phyloP scores from a whole-genome alignment of 2,888 invertebrate species.

The Glaucopsyche alexis region DNA sequence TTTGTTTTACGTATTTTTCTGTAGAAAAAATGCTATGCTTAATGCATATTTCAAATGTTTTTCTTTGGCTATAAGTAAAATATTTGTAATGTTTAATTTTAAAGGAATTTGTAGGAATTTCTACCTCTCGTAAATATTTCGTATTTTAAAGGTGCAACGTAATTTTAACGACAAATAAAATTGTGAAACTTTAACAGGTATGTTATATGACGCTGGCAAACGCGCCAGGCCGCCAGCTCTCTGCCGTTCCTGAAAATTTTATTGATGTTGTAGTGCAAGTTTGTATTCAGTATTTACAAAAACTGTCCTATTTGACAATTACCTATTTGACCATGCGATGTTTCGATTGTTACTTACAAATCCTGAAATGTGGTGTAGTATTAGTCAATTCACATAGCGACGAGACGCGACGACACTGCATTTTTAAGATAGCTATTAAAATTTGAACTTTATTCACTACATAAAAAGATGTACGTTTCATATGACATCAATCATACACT shows the following conservation, averaged over 20 bases:
- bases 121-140: not conserved
- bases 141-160: constrained; percentile 1
- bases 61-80: not conserved
- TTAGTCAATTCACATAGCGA: too few species aligned
- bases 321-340: too few species aligned
- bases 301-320: not conserved
- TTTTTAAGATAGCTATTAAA: too few species aligned
- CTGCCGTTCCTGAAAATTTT: not conserved
- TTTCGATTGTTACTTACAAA: too few species aligned
- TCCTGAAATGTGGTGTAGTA: too few species aligned
- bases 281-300: not conserved
- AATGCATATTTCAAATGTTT: not conserved
- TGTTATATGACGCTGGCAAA: not conserved
- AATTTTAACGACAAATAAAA: constrained; percentile 15
- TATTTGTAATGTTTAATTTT: too few species aligned
- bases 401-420: too few species aligned
- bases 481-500: too few species aligned
- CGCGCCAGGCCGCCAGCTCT: not conserved
- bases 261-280: not conserved
- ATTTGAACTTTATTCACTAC: too few species aligned
- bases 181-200: not conserved
- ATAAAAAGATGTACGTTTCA: too few species aligned
- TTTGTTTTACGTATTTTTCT: too few species aligned
- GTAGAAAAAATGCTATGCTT: too few species aligned
- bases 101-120: not conserved